Conservation (phyloP, 1,140 invertebrate genomes). For the Ceratina australensis region DNA sequence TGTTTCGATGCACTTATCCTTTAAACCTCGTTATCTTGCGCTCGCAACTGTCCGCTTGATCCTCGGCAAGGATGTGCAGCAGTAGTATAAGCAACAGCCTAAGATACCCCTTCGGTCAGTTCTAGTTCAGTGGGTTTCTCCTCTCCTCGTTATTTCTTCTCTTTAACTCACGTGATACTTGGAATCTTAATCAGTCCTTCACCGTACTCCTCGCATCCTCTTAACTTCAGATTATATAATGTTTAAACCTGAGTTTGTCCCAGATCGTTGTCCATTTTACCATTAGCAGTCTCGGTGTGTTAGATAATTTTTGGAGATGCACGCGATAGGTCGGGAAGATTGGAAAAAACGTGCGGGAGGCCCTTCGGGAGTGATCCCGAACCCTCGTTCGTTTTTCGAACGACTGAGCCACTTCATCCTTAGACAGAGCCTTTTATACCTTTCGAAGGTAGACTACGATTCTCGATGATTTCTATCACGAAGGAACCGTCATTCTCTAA, state of each 20-base stretch:
- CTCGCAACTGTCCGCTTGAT: background rate
- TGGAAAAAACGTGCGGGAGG: background rate
- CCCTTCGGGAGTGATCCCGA: constrained; percentile 23
- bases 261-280: too few relatives aligned
- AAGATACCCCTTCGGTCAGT: background rate
- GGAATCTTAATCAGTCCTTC: background rate
- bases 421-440: constrained; percentile 43
- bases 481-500: background rate
- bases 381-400: constrained; percentile 43
- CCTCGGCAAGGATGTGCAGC: too few relatives aligned
- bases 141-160: background rate
- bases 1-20: constrained; percentile 21
- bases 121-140: background rate
- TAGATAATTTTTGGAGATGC: background rate
- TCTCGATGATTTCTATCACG: background rate
- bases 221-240: background rate
- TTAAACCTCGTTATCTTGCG: background rate
- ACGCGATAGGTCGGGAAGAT: background rate
- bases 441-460: constrained; percentile 10
- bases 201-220: background rate
- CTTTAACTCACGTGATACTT: too few relatives aligned
- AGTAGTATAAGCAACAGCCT: background rate
- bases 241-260: too few relatives aligned
- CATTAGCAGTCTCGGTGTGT: too few relatives aligned
- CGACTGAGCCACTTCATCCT: constrained; percentile 40